These are phyloP conservation scores for Eupithecia inturbata DNA, from an alignment of 2,888 invertebrate species.

Conservation along the genomic window DNA sequence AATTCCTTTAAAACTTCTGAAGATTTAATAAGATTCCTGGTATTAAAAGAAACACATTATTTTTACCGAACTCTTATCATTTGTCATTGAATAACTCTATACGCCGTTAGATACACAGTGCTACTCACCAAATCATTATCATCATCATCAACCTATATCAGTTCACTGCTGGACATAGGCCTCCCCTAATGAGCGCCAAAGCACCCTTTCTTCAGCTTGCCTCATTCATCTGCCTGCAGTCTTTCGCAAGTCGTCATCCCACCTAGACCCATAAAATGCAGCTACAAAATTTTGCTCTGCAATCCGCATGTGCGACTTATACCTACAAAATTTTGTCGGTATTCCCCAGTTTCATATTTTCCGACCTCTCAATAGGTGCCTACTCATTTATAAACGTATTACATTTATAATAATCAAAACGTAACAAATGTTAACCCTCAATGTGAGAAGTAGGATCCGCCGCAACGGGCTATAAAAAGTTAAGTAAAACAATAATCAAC, in stretches of 20 bases:
- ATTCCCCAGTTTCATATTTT: not conserved
- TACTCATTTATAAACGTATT: not conserved
- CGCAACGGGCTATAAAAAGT: constrained; percentile 68
- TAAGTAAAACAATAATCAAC: constrained; percentile 76
- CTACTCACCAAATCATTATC: too few relatives aligned
- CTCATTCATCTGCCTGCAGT: too few relatives aligned
- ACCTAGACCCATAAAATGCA: too few relatives aligned
- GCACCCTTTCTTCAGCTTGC: too few relatives aligned
- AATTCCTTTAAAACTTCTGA: not conserved
- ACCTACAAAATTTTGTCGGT: too few relatives aligned
- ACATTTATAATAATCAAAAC: constrained; percentile 28
- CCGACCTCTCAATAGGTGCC: not conserved
- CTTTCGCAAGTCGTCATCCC: too few relatives aligned
- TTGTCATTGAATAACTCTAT: not conserved
- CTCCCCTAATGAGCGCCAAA: too few relatives aligned
- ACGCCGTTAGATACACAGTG: not conserved
- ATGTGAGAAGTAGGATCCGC: constrained; percentile 46
- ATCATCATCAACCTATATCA: too few relatives aligned
- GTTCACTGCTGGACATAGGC: too few relatives aligned
- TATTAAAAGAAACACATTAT: not conserved
- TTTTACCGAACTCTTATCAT: not conserved
- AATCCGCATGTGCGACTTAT: too few relatives aligned
- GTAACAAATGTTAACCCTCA: constrained; percentile 48
- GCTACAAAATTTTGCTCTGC: not conserved
- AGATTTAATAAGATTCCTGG: not conserved